phyloP scores from a whole-genome alignment of 2,888 invertebrate species.

The Cotesia congregata region DNA sequence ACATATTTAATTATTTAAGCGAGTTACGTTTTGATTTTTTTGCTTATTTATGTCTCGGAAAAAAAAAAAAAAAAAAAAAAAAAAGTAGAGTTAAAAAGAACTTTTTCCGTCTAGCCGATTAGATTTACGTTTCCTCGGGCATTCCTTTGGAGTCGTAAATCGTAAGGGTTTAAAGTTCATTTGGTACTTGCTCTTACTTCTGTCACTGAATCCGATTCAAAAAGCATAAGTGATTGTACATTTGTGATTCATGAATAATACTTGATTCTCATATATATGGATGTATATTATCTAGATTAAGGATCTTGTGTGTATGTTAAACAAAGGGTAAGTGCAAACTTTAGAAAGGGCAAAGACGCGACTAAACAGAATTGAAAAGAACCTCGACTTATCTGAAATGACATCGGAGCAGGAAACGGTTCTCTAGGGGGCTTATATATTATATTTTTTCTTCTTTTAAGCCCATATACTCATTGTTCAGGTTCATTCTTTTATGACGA shows the following conservation, averaged over 20 bases:
- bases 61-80: no score
- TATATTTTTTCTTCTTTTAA: constrained; percentile 28
- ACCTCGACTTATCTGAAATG: constrained; percentile 68
- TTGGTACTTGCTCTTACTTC: constrained; percentile 7
- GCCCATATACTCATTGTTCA: constrained; percentile 12
- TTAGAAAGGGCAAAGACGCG: constrained; percentile 41
- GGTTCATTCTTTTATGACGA: constrained; percentile 20
- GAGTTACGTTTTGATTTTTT: constrained; percentile 59
- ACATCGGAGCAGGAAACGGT: constrained; percentile 60
- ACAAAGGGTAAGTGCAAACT: constrained; percentile 34
- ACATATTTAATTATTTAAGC: constrained; percentile 67
- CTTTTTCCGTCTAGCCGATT: constrained; percentile 20
- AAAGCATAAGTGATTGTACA: constrained; percentile 43
- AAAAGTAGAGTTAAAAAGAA: constrained; percentile 31
- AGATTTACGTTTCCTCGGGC: constrained; percentile 29
- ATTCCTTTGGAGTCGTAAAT: neutral
- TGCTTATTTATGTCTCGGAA: constrained; percentile 12
- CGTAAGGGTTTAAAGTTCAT: neutral
- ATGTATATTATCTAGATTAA: constrained; percentile 35
- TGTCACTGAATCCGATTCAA: constrained; percentile 24
- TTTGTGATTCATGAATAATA: constrained; percentile 3
- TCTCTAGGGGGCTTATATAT: constrained; percentile 59
- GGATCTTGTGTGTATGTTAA: constrained; percentile 16
- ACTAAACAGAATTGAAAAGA: constrained; percentile 53
- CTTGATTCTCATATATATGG: constrained; percentile 18